These are phyloP conservation scores for Dasysyrphus tricinctus DNA, from an alignment of 2,888 invertebrate genomes.

Conservation along the genomic window DNA sequence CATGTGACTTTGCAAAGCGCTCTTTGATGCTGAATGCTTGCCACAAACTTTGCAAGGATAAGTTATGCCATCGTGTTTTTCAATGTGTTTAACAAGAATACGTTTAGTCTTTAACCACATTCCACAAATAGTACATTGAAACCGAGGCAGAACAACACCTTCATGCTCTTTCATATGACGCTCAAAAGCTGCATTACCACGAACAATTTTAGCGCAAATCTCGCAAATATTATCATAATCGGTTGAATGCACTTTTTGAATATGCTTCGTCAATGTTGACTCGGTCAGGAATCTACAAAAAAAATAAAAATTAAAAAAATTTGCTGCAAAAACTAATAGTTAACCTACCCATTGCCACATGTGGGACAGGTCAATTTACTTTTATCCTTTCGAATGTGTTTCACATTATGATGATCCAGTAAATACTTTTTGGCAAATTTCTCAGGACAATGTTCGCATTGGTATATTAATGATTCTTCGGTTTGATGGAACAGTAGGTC, in stretches of 20 bases:
- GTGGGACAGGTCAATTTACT: conserved; percentile 68
- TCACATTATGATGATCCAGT: conserved; percentile 67
- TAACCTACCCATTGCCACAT: conserved; percentile 75
- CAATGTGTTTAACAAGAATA: conserved; percentile 76
- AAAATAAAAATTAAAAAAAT: background rate
- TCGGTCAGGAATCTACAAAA: conserved; percentile 69
- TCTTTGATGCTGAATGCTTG: conserved; percentile 76
- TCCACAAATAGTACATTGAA: conserved; percentile 77
- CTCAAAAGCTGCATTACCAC: conserved; percentile 76
- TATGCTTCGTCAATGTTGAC: conserved; percentile 67
- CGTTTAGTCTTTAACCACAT: conserved; percentile 76
- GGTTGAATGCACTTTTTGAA: conserved; percentile 72
- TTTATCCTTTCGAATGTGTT: conserved; percentile 65
- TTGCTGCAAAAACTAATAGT: background rate
- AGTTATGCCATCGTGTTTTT: conserved; percentile 72
- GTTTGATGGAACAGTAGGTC: conserved; percentile 71
- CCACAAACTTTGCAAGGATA: conserved; percentile 76
- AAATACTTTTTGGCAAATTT: conserved; percentile 75
- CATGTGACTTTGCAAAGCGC: conserved; percentile 77
- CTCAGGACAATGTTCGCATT: conserved; percentile 76
- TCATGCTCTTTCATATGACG: conserved; percentile 76
- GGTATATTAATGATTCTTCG: conserved; percentile 56
- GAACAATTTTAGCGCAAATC: conserved; percentile 77
- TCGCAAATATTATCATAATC: conserved; percentile 76
- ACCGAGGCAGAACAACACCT: conserved; percentile 75